phyloP scores from a whole-genome alignment of 2,888 invertebrate genomes.

The Sesia apiformis region DNA sequence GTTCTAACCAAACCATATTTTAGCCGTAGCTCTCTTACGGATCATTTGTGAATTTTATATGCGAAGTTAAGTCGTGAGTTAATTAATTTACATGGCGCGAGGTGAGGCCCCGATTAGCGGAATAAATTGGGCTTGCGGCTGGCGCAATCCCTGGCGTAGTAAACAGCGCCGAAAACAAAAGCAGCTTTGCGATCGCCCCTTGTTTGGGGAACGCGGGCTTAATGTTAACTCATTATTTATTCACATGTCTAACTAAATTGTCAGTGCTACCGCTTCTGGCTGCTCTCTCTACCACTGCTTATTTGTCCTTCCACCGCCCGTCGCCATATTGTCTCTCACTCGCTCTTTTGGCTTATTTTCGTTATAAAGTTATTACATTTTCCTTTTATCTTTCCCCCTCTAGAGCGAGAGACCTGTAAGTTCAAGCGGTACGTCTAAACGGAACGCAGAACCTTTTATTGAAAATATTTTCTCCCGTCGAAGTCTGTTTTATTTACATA shows the following conservation, averaged over 20 bases:
- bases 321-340: constrained; percentile 47
- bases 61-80: constrained; percentile 48
- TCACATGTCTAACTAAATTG: constrained; percentile 71
- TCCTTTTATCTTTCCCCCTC: constrained; percentile 32
- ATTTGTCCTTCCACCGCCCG: constrained; percentile 32
- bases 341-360: constrained; percentile 41
- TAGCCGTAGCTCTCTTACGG: neutral
- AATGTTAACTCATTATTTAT: constrained; percentile 71
- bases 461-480: constrained; percentile 29
- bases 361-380: constrained; percentile 47
- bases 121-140: constrained; percentile 59
- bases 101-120: constrained; percentile 61
- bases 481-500: constrained; percentile 26
- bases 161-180: constrained; percentile 64
- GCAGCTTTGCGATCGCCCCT: constrained; percentile 33
- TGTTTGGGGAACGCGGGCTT: constrained; percentile 40
- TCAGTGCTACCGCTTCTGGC: constrained; percentile 46
- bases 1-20: neutral
- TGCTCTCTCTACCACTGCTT: constrained; percentile 30
- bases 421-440: neutral
- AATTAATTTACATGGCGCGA: constrained; percentile 61
- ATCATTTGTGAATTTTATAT: constrained; percentile 36
- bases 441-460: constrained; percentile 15
- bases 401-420: constrained; percentile 16
- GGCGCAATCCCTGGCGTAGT: constrained; percentile 53